Base-by-base conservation (phyloP, 2,797 vertebrate species). In the Micromesistius poutassou region DNA sequence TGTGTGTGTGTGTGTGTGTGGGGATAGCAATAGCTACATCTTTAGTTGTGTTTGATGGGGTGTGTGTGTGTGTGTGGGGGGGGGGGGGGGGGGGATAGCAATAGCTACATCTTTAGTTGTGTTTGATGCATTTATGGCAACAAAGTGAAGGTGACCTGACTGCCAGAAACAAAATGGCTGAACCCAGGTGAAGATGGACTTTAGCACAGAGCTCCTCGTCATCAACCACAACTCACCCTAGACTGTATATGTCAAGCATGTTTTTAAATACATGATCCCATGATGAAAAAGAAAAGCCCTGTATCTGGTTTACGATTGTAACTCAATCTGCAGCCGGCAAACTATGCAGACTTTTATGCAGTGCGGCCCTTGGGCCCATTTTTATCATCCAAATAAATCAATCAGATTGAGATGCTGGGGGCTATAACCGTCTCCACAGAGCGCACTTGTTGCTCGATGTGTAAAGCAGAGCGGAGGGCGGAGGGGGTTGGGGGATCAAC, bases 391-490 rank as follows among this genome's bases (percentile, higher is more conserved):
- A 71, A 33, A 33, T 71, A 33, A 71, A 71, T 71, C 70, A 30
- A 71, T 71, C 70, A 71, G 30, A 28, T 30, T 19, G 25, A 71
- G 30, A 33, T 9, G 70, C 70, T 22, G 31, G 16, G 19, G 62
- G 62, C 62, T 33, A 19, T 33, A 19, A 33, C 25, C 4, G 25
- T 31, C 12, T 10, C 70, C 70, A 33, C 70, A 33, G 31, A n/a
- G 28, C 80, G 87, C 84, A 91, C 88, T 87, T 89, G 87, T 91
- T 86, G 79, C 86, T 89, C 82, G 4, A 4, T 33, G 28, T 71
- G 31, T 6, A 28, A 0, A 28, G 4, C 31, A 71, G 30, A 19
- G 30, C 3, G 4, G 68, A 0, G 68, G 13, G 28, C 28, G 10
- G 68, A 28, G 68, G 9, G 28, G 28, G 28, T 10, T 10, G 10